Evolutionary conservation across 2,888 invertebrate species (phyloP).

Genomic region (Nyleta sp.): DNA sequence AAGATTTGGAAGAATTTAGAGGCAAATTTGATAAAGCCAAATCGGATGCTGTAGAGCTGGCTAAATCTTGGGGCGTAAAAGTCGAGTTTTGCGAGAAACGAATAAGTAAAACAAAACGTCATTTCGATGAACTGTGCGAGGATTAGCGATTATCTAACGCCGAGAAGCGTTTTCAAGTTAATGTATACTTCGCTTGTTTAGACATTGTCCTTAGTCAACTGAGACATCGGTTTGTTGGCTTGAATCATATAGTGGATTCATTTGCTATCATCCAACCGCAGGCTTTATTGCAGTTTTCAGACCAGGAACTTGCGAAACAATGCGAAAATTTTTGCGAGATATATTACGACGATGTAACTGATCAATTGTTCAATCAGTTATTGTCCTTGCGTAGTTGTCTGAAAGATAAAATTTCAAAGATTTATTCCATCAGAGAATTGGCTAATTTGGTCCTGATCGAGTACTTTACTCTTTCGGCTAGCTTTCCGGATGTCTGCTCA

Average conservation of each 20-base stretch:
- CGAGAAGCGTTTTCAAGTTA: constrained; percentile 27
- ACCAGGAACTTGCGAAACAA: constrained; percentile 13
- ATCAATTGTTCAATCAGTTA: constrained; percentile 37
- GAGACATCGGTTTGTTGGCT: constrained; percentile 19
- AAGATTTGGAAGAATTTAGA: constrained; percentile 37
- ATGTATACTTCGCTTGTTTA: constrained; percentile 29
- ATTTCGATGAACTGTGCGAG: constrained; percentile 11
- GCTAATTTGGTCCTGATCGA: constrained; percentile 43
- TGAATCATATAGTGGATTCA: constrained; percentile 24
- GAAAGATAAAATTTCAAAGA: constrained; percentile 37
- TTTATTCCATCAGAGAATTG: constrained; percentile 28
- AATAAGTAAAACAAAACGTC: not conserved
- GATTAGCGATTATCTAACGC: constrained; percentile 23
- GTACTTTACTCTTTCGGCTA: constrained; percentile 39
- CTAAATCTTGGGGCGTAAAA: constrained; percentile 34
- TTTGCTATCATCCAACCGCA: constrained; percentile 38
- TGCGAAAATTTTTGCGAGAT: constrained; percentile 18
- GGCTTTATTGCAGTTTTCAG: constrained; percentile 16
- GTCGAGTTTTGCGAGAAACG: constrained; percentile 36
- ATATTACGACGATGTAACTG: constrained; percentile 27
- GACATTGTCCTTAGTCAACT: constrained; percentile 39
- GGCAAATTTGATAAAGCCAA: constrained; percentile 29
- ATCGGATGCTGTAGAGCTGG: constrained; percentile 29
- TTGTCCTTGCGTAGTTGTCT: constrained; percentile 47
- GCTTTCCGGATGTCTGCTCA: constrained; percentile 50